Evolutionary conservation across 2,113 vertebrate species (phyloP).

Genomic region (Mungos mungo): DNA sequence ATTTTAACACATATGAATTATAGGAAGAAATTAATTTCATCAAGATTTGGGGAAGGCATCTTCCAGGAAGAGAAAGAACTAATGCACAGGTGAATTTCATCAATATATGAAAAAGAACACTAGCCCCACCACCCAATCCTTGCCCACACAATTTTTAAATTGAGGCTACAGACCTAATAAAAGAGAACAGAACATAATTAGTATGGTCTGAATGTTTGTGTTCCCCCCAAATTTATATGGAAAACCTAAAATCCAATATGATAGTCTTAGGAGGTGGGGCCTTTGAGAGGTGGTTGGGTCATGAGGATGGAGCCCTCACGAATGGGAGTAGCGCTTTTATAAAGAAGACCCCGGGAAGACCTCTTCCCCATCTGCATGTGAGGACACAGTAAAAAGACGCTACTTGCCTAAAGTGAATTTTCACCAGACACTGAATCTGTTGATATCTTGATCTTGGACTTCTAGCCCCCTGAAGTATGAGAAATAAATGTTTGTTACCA

Average conservation of each 20-base stretch:
- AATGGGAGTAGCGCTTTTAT: background rate
- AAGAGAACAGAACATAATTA: background rate
- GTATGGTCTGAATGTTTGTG: background rate
- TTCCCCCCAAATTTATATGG: background rate
- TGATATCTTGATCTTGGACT: background rate
- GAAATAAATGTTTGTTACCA: background rate
- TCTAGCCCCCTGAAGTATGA: background rate
- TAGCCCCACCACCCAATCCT: background rate
- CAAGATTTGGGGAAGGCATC: background rate
- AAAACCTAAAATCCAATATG: background rate
- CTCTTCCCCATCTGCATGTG: background rate
- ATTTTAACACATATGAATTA: conserved; percentile 8
- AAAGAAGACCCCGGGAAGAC: background rate
- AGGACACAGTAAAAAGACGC: background rate
- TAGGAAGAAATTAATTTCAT: background rate
- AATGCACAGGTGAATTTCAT: background rate
- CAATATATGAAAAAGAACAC: background rate
- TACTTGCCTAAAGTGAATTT: background rate
- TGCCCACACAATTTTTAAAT: background rate
- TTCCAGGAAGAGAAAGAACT: background rate
- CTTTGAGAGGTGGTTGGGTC: background rate
- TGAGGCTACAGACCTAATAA: background rate
- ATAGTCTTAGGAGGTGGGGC: background rate
- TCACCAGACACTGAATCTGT: background rate
- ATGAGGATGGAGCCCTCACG: background rate